phyloP scores from a whole-genome alignment of 2,113 vertebrate species.

The Anolis sagrei region DNA sequence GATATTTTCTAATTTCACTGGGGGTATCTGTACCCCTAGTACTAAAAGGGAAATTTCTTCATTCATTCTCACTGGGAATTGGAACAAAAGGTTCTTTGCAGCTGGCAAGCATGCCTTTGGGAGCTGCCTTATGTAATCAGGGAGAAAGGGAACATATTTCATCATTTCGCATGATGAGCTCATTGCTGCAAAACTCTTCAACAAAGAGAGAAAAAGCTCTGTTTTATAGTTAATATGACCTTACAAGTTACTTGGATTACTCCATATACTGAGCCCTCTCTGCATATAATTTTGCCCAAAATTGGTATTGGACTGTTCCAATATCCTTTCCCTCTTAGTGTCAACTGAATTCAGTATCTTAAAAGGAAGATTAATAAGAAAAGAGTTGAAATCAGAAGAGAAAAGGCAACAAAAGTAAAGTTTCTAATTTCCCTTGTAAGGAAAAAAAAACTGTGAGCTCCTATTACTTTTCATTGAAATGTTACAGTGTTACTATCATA shows the following conservation, averaged over 20 bases:
- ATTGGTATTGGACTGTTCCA: neutral
- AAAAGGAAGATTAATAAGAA: neutral
- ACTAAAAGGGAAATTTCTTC: neutral
- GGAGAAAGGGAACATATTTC: neutral
- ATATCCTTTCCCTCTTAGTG: neutral
- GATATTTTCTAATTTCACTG: neutral
- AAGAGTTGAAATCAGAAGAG: neutral
- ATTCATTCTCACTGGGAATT: neutral
- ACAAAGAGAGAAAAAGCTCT: neutral
- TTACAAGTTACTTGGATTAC: neutral
- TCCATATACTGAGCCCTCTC: neutral
- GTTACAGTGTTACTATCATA: neutral
- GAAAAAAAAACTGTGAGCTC: neutral
- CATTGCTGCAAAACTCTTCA: neutral
- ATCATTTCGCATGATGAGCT: neutral
- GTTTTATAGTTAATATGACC: neutral
- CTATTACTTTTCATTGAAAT: neutral
- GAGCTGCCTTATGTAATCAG: neutral
- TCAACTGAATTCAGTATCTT: neutral
- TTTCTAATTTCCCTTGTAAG: neutral
- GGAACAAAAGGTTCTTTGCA: neutral
- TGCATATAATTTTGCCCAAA: neutral
- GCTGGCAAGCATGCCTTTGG: neutral
- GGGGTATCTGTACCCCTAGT: neutral
- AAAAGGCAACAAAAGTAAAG: neutral